A percentile compares a stretch with the other conserved stretches of the same genome.
Evolutionary conservation across 2,888 invertebrate genomes (phyloP).

Genomic region (Ophion slaviceki): DNA sequence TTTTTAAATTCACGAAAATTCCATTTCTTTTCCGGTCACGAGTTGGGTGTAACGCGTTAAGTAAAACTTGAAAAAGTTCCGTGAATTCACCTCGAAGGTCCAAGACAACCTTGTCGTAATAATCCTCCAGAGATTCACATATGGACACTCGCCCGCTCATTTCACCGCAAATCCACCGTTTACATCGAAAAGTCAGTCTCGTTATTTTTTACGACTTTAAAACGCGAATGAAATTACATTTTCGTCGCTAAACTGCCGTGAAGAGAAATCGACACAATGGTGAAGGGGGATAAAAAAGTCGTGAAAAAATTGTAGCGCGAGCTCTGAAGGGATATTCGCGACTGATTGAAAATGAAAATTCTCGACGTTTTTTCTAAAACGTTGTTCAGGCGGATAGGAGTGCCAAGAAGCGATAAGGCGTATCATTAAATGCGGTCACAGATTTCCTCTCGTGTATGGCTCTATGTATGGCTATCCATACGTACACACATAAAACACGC

Average conservation of each 20-base stretch:
- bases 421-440: constrained; percentile 34
- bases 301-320: constrained; percentile 19
- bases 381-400: constrained; percentile 34
- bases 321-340: constrained; percentile 41
- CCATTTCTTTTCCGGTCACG: no score
- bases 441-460: constrained; percentile 23
- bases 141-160: constrained; percentile 59
- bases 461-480: not conserved
- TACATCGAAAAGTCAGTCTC: not conserved
- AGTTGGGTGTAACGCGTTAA: not conserved
- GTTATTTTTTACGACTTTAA: not conserved
- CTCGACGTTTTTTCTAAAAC: constrained; percentile 1
- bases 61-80: not conserved
- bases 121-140: constrained; percentile 83
- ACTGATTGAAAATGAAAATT: constrained; percentile 49
- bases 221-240: not conserved
- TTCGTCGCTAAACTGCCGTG: not conserved
- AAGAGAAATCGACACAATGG: not conserved
- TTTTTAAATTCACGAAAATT: no score
- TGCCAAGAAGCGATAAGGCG: constrained; percentile 52
- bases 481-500: not conserved
- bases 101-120: constrained; percentile 86
- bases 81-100: constrained; percentile 85
- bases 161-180: constrained; percentile 4
- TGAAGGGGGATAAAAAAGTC: not conserved